Base-by-base conservation (phyloP, 2,797 vertebrate species). In the Leucoraja ocellata region DNA sequence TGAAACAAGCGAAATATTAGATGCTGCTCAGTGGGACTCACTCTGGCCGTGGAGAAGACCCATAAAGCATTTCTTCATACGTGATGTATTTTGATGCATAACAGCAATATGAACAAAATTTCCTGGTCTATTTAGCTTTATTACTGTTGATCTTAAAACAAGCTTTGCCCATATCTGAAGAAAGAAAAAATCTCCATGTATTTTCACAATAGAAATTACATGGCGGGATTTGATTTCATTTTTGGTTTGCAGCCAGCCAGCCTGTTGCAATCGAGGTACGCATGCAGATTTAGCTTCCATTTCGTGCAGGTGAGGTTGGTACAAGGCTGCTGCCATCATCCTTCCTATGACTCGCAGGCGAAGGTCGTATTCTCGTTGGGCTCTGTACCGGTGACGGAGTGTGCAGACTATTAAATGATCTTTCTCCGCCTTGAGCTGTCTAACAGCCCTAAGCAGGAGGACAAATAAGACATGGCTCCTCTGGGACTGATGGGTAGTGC, bases 381-480 rank as follows among this genome's bases (percentile, higher is more conserved):
- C 83, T 58, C 2, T 23, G 13, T 32, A 88, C 58, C 61, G 13
- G 16, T 32, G 63, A 68, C 36, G 63, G 63, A 88, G 63, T 88
- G 3, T 88, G 84, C 4, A 65, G n/a, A 6, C 63, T 36, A 65
- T 68, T n/a, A 88, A 88, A 88, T 88, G 84, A 63, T 32, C 84
- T 68, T 68, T 68, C 61, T 68, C 16, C 36, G 32, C n/a, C 84
- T 63, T 88, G 25, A 63, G n/a, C 63, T 88, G 84, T 68, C 36
- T 68, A 88, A 88, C 39, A 88, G 84, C 61, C 63, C 16, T 36
- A 68, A 88, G 63, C 63, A 68, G 36, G 84, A 88, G 84, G 84
- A 88, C 84, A 88, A 88, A 88, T 88, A 88, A 68, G 84, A 88
- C 84, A 9, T 88, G 84, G 84, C n/a, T 88, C 14, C 61, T 36